Conservation (phyloP, 2,113 vertebrate genomes). For the Charina bottae region DNA sequence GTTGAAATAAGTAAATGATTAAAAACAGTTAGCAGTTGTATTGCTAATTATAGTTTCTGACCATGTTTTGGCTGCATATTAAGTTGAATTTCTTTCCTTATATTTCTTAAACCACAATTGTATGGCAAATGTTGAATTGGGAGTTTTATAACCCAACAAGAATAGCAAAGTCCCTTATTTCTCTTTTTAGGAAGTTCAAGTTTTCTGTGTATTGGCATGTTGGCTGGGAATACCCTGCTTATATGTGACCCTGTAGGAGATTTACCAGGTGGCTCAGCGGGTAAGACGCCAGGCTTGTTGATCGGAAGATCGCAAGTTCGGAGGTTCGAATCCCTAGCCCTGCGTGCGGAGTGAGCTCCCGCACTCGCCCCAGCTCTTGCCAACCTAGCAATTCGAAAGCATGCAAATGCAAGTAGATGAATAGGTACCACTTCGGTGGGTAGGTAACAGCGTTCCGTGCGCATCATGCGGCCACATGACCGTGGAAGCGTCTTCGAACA, state of each 20-base stretch:
- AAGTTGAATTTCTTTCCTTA: neutral
- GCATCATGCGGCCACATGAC: too few species aligned
- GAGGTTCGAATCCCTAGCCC: too few species aligned
- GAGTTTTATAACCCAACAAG: neutral
- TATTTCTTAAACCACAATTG: neutral
- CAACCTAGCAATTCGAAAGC: too few species aligned
- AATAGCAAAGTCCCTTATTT: neutral
- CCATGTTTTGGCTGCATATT: neutral
- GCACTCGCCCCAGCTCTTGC: too few species aligned
- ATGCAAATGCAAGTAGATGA: too few species aligned
- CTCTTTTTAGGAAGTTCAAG: neutral
- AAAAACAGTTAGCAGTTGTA: neutral
- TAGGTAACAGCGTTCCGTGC: too few species aligned
- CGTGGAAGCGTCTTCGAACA: too few species aligned
- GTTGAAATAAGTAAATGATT: neutral
- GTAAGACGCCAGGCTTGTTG: too few species aligned
- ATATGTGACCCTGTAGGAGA: neutral
- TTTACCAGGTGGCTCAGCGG: too few species aligned
- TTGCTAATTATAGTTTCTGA: neutral
- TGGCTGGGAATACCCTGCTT: neutral
- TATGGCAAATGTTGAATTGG: neutral
- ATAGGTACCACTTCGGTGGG: too few species aligned
- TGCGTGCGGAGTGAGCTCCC: too few species aligned
- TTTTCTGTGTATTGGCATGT: neutral
- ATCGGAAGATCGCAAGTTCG: too few species aligned